These are phyloP conservation scores for Muscicapa striata DNA, from an alignment of 2,797 vertebrate species.

Conservation along the genomic window DNA sequence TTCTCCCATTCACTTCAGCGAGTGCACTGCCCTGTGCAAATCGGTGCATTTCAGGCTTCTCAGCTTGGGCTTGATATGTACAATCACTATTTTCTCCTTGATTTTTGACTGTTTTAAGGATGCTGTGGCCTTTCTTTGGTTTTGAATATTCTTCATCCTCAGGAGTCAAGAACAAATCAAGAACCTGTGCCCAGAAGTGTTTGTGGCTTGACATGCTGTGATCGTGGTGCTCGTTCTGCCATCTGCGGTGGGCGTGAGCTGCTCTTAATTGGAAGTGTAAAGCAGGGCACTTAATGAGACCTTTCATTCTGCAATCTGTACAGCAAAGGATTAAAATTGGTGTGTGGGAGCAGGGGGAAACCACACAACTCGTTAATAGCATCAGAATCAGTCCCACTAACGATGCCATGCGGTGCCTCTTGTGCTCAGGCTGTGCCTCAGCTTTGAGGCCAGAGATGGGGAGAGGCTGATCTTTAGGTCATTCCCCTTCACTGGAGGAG, in stretches of 20 bases:
- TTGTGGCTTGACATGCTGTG: not conserved
- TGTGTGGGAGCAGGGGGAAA: not conserved
- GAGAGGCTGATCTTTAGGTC: not conserved
- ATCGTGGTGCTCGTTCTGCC: not conserved
- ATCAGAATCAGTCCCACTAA: not conserved
- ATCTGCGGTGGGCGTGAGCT: slow-evolving; percentile 40
- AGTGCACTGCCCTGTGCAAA: not conserved
- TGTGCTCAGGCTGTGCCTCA: not conserved
- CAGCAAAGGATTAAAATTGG: not conserved
- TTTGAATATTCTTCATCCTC: not conserved
- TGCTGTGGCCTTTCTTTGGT: not conserved
- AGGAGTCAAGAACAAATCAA: not conserved
- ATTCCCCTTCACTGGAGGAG: not conserved
- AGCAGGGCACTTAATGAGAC: slow-evolving; percentile 31
- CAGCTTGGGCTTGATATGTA: not conserved
- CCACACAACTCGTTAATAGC: not conserved
- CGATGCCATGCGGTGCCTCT: accelerated
- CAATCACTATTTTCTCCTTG: not conserved
- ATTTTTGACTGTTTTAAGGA: not conserved
- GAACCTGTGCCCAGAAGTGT: not conserved
- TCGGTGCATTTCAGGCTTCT: not conserved
- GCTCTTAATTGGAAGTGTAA: slow-evolving; percentile 25
- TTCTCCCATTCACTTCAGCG: not conserved
- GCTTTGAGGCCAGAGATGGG: not conserved
- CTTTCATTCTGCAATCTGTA: not conserved